A percentile compares a stretch with the other conserved stretches of the same genome.
Conservation (phyloP, 2,888 invertebrate species). For the Bursaphelenchus okinawaensis region DNA sequence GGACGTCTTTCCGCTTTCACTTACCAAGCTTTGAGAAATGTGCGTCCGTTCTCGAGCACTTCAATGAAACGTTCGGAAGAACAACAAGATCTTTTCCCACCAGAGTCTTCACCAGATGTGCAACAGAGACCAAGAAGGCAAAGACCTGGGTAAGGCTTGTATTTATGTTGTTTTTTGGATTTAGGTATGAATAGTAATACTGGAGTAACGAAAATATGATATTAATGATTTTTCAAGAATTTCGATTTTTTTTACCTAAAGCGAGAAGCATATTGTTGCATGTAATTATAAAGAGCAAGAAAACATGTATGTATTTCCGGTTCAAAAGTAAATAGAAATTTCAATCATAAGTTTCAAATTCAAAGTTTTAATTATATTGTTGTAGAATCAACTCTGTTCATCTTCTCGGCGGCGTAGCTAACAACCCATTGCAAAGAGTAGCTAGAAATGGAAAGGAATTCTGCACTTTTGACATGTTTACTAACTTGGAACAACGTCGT, state of each 20-base stretch:
- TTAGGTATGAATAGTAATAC: no score
- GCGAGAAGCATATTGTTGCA: no score
- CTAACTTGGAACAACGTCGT: slow-evolving; percentile 30
- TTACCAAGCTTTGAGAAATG: not conserved
- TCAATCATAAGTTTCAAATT: slow-evolving; percentile 6
- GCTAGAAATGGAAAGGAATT: slow-evolving; percentile 36
- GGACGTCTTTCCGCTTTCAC: not conserved
- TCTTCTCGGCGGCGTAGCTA: slow-evolving; percentile 44
- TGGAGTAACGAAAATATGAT: not conserved
- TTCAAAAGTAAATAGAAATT: no score
- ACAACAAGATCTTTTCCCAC: not conserved
- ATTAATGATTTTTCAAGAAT: not conserved
- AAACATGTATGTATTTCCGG: no score
- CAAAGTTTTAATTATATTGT: not conserved
- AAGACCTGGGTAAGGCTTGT: not conserved
- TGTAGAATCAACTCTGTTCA: slow-evolving; percentile 44
- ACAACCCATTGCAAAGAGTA: slow-evolving; percentile 30
- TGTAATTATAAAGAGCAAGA: no score
- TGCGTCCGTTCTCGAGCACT: not conserved
- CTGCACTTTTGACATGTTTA: slow-evolving; percentile 41
- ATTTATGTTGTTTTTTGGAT: no score
- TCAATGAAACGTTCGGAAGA: not conserved
- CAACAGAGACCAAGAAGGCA: not conserved
- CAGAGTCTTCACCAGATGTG: not conserved
- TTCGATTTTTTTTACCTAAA: no score